phyloP scores from a whole-genome alignment of 2,888 invertebrate species.

The Lysandra bellargus region DNA sequence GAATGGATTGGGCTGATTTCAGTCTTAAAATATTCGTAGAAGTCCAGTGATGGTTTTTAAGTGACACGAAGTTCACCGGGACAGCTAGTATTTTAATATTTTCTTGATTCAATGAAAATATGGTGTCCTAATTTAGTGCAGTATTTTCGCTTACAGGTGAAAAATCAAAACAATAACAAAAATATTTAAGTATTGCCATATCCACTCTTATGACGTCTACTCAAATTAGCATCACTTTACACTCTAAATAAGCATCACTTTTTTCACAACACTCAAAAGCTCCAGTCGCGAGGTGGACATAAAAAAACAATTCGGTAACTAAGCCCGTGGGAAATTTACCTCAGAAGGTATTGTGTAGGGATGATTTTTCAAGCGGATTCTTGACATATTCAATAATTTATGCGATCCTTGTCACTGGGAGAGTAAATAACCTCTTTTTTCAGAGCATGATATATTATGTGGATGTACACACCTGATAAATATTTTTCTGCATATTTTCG shows the following conservation, averaged over 20 bases:
- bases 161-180: too few species aligned
- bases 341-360: slow-evolving; percentile 51
- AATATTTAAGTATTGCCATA: not conserved
- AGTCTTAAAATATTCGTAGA: too few species aligned
- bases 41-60: too few species aligned
- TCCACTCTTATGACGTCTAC: not conserved
- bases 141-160: too few species aligned
- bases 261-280: slow-evolving; percentile 23
- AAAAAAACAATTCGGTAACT: slow-evolving; percentile 55
- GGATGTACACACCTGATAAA: not conserved
- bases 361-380: slow-evolving; percentile 31
- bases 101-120: too few species aligned
- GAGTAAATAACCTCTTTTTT: not conserved
- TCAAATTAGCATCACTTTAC: slow-evolving; percentile 31
- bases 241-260: slow-evolving; percentile 32
- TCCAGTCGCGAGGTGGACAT: slow-evolving; percentile 19
- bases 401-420: slow-evolving; percentile 3
- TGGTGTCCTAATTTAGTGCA: too few species aligned
- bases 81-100: too few species aligned
- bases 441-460: not conserved
- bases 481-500: not conserved
- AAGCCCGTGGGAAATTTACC: slow-evolving; percentile 60
- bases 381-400: slow-evolving; percentile 20
- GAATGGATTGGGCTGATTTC: too few species aligned
- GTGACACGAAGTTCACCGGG: too few species aligned